These are phyloP conservation scores for Papilio protenor DNA, from an alignment of 2,888 invertebrate species.

Conservation along the genomic window DNA sequence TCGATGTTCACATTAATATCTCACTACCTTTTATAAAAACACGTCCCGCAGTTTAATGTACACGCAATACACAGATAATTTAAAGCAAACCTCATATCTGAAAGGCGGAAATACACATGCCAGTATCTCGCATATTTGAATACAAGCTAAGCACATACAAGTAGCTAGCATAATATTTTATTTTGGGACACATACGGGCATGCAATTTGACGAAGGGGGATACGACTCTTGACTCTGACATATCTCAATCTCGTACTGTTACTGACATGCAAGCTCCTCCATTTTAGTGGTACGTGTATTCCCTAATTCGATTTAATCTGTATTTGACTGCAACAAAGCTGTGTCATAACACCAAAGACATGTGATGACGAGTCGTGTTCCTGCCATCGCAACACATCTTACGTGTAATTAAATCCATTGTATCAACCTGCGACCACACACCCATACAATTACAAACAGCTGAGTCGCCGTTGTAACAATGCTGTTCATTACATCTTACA, in stretches of 20 bases:
- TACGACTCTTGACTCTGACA: too few relatives aligned
- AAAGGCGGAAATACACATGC: too few relatives aligned
- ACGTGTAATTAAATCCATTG: slow-evolving; percentile 30
- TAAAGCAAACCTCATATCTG: too few relatives aligned
- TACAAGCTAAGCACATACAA: too few relatives aligned
- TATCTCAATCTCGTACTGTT: too few relatives aligned
- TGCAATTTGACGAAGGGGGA: too few relatives aligned
- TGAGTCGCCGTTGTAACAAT: slow-evolving; percentile 36
- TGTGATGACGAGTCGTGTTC: slow-evolving; percentile 18
- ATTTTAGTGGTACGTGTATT: not conserved
- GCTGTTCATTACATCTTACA: slow-evolving; percentile 23
- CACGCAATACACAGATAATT: not conserved
- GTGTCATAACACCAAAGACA: not conserved
- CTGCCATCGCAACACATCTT: slow-evolving; percentile 19
- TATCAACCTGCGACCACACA: slow-evolving; percentile 21
- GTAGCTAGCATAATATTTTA: too few relatives aligned
- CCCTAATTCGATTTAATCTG: not conserved
- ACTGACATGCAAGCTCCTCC: too few relatives aligned
- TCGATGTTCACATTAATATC: not conserved
- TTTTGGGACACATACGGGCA: too few relatives aligned
- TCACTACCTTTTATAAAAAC: not conserved
- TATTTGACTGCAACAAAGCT: not conserved
- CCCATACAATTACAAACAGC: slow-evolving; percentile 35
- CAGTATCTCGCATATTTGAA: too few relatives aligned
- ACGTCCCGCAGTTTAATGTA: not conserved